Evolutionary conservation across 2,113 vertebrate genomes (phyloP), one percentile per base, ranked within the genome.

Genomic region (Hirundichthys speculiger): DNA sequence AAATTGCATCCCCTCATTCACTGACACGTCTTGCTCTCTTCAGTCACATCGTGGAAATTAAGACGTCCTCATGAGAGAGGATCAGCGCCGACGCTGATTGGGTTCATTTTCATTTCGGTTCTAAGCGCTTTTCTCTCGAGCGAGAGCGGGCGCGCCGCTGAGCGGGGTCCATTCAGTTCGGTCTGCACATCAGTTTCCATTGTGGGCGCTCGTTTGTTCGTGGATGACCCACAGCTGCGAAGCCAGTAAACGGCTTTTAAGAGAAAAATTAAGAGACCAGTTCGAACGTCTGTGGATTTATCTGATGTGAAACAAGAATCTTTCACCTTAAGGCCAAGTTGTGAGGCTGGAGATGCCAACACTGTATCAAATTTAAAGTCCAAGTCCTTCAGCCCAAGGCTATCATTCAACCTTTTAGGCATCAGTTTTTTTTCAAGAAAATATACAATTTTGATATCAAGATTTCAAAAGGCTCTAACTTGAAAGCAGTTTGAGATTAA

Each of bases 1-100:
- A 61, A 60, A 61, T 48, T 48, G 45, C 45, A 38, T 22, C 22
- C 58, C 45, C 20, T 61, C 58, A 48, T 61, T 48, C 3, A 4
- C 18, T 39, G 43, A 48, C 43, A 39, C 21, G 25, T 45, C 12
- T 63, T n/a, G n/a, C 10, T 30, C 39, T 43, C 39, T 27, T 52
- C 38, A 48, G 15, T 42, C 24, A 30, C 61, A 43, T 21, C 39
- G 20, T 20, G 10, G 15, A 43, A 52, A 64, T 43, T 7, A 27
- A 16, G 3, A 64, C 21, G 11, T 30, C 15, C 39, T 64, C 9
- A 2, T 15, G 39, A 52, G 21, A 42, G 13, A 52, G 24, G 48
- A 20, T 20, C 18, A 27, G 16, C 6, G 6, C n/a, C 19, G 48
- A 42, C 42, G 20, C 39, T 19, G 48, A 19, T 51, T 21, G 9